Evolutionary conservation across 2,113 vertebrate species (phyloP), one percentile per base, ranked within the genome.

Genomic region (Polyodon spathula): DNA sequence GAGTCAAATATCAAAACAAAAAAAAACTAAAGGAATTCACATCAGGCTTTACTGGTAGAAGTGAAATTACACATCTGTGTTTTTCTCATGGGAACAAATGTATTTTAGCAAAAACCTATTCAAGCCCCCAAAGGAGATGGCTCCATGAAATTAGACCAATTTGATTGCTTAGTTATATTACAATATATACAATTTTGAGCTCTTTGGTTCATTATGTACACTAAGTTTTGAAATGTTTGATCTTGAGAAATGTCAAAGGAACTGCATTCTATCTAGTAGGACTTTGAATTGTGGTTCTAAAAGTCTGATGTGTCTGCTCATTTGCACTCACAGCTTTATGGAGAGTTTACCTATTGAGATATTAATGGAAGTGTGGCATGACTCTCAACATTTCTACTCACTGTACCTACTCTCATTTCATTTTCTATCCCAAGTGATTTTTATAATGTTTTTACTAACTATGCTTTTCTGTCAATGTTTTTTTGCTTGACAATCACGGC

Each of bases 341-440:
- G 8, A 14, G 50, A 52, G 50, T 51, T 54, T 42, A 60, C 60
- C 57, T 6, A 60, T 40, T 15, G n/a, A 60, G 41, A 60, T 58
- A 44, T 40, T 44, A 60, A 55, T 55, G 14, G 15, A 42, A 10
- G 38, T 52, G 58, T n/a, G n/a, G 56, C 44, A 37, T 56, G 62
- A 63, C 43, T 16, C 40, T 44, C 43, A 38, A 52, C 53, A 39
- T 57, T 58, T 17, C 37, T 4, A 56, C 27, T 16, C 53, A 38
- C 51, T 50, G 37, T 40, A 39, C 46, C 40, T 10, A 27, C 15
- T 27, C 40, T 57, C 27, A 44, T 15, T 10, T 16, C 44, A 37
- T 15, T 44, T 44, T 54, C 42, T 17, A 27, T 9, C 8, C 12
- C 9, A 8, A 15, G 15, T 40, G 43, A 12, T 43, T 37, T 11